Base-by-base conservation (phyloP, 2,888 invertebrate genomes). In the Drosophila anomalata region DNA sequence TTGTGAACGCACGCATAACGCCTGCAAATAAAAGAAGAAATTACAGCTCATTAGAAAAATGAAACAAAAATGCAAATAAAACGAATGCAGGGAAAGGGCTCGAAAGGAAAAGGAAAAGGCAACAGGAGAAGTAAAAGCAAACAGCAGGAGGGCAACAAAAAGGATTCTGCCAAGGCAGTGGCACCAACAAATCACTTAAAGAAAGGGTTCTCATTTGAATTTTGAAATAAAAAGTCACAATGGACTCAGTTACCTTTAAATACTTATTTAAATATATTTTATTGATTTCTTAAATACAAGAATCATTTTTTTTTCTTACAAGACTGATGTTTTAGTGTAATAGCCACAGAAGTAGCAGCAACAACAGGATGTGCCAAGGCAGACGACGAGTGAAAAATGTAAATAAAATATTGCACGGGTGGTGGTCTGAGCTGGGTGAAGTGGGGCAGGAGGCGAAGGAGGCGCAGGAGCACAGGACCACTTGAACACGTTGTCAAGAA, bases 1-100 rank as follows among this genome's bases (percentile, higher is more conserved):
- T 76, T 87, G 81, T 87, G 84, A 75, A 87, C 85, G 76, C 81
- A 86, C 72, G 70, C 65, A 66, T 79, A 77, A 80, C 87, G 87
- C 81, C 87, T 87, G 78, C 75, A 89, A 89, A 89, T 89, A 89
- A 88, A 89, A 89, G 54, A 79, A 83, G 79, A 87, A 88, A 89
- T 89, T 89, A 89, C 85, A 82, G 85, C 88, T 89, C 89, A 89
- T 88, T 88, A 89, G 87, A 89, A 89, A 88, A 85, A 87, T 88
- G 78, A 89, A 89, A 79, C 78, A 86, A 87, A 87, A 87, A 88
- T 83, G 79, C 76, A 88, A 89, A 88, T 89, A 89, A 79, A 78
- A 72, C 42, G 58, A 56, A 62, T 57, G 55, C 52, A 50, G 54
- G 41, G 39, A 44, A 62, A 58, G 62, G 62, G 66, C 76, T 62